Evolutionary conservation across 2,888 invertebrate genomes (phyloP), one percentile per base, ranked within the genome.

Genomic region (Eudasyphora cyanicolor): DNA sequence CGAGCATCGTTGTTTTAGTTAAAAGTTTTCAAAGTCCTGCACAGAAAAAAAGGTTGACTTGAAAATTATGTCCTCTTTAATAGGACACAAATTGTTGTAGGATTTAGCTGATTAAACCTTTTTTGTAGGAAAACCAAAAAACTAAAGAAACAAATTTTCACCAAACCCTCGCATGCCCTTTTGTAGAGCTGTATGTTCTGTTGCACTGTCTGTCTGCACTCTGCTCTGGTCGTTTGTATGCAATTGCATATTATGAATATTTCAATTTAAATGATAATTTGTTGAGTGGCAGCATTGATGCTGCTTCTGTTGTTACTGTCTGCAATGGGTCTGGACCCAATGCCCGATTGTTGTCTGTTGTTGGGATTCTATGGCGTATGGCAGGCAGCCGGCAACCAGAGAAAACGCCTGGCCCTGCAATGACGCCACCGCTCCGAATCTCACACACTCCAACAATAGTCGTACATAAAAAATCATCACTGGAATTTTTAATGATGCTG

Each of bases 181-280:
- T n/a, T n/a, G n/a, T 32, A 32, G 32, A 32, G 32, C 4, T 42
- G 27, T 24, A 14, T 29, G 49, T 17, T n/a, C n/a, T n/a, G 54
- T 21, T 4, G 27, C 8, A 24, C 10, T 42, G 69, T 29, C 2
- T 19, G 35, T 60, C 32, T 60, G 32, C 29, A n/a, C 32, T 73
- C 54, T 73, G 62, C n/a, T 10, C 32, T 21, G 64, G 17, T 38
- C 42, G 67, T 67, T 67, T 38, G 67, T 67, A 35, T 35, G 57
- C 69, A 74, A 51, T 24, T 69, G 64, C 76, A 73, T 79, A 79
- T 76, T 81, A 81, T 81, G 81, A 84, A 84, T 84, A 84, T 84
- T 84, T 84, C 84, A 84, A 84, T 84, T 84, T 84, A 84, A 84
- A 81, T 84, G 84, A 84, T 84, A 84, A 84, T 84, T 84, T 79